Conservation (phyloP, 2,888 invertebrate species). For the Lasioglossum pauxillum region DNA sequence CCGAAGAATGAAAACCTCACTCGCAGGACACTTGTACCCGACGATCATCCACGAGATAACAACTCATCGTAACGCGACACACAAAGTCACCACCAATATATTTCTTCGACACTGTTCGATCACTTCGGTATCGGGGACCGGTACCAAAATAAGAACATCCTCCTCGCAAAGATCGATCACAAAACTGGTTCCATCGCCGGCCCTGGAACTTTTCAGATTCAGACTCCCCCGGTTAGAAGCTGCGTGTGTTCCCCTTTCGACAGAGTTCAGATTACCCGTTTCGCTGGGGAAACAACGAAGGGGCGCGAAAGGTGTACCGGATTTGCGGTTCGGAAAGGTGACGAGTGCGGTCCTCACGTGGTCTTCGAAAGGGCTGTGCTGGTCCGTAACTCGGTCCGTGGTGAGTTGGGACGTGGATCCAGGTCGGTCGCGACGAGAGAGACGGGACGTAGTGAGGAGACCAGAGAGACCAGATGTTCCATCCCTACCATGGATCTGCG, state of each 20-base stretch:
- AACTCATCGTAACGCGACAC: not conserved
- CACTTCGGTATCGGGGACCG: not conserved
- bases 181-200: not conserved
- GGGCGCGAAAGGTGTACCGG: not conserved
- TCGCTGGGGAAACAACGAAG: not conserved
- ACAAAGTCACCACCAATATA: not conserved
- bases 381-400: constrained; percentile 38
- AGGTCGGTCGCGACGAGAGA: constrained; percentile 69
- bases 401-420: constrained; percentile 64
- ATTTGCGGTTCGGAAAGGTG: not conserved
- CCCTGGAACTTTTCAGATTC: not conserved
- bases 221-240: not conserved
- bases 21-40: constrained; percentile 15
- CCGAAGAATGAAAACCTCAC: not conserved
- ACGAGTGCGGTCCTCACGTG: constrained; percentile 49
- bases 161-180: not conserved
- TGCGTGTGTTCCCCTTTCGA: not conserved
- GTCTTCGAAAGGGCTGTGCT: constrained; percentile 36
- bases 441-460: constrained; percentile 72
- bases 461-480: constrained; percentile 77
- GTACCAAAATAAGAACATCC: not conserved
- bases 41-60: not conserved
- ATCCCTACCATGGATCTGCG: constrained; percentile 66
- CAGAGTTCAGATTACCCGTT: not conserved
- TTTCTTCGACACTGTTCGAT: constrained; percentile 17